Evolutionary conservation across 1,140 invertebrate species (phyloP).

Genomic region (Cardiocondyla obscurior): DNA sequence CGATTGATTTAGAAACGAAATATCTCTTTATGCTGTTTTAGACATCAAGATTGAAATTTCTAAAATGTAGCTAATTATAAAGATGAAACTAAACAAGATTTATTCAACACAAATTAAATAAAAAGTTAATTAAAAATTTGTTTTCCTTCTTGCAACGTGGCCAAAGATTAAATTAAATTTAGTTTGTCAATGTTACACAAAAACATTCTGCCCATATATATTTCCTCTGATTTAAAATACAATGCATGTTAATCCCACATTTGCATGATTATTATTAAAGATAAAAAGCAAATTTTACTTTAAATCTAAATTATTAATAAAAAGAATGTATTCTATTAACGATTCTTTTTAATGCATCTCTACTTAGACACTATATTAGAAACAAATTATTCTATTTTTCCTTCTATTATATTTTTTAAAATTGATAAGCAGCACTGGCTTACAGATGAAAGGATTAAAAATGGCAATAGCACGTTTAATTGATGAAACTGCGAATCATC

Average conservation of each 20-base stretch:
- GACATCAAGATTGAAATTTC: not conserved
- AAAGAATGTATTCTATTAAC: not conserved
- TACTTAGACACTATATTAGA: not conserved
- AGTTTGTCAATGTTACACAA: constrained; percentile 11
- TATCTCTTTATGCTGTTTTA: not conserved
- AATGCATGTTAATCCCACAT: constrained; percentile 16
- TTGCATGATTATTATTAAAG: not conserved
- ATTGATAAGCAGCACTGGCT: not conserved
- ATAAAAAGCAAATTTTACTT: not conserved
- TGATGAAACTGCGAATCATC: not conserved
- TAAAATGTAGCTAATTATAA: not conserved
- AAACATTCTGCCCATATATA: not conserved
- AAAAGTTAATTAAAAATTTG: not conserved
- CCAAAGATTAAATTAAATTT: not conserved
- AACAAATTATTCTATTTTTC: not conserved
- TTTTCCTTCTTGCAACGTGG: no score
- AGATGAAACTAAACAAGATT: not conserved
- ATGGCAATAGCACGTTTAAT: not conserved
- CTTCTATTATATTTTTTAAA: not conserved
- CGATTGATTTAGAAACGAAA: not conserved
- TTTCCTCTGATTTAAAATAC: not conserved
- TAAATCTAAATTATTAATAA: not conserved
- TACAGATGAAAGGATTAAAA: not conserved
- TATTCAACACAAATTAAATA: not conserved
- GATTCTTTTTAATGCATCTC: not conserved